A percentile compares a stretch with the other conserved stretches of the same genome.
These are phyloP conservation scores for Pontoporia blainvillei DNA, from an alignment of 2,113 vertebrate species.

Conservation along the genomic window DNA sequence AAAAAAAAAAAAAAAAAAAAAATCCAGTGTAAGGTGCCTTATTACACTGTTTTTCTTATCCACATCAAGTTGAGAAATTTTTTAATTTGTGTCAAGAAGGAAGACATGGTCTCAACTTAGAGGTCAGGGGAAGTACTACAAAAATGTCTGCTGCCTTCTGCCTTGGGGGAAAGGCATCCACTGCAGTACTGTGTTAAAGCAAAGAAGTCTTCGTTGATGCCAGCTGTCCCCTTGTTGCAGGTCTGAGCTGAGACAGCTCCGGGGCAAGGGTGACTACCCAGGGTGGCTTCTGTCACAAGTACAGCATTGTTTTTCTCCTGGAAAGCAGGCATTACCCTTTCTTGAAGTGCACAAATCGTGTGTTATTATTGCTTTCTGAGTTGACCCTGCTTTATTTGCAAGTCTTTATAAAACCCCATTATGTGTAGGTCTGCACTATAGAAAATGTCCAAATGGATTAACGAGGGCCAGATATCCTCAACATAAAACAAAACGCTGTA, in stretches of 20 bases:
- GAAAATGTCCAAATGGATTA: background rate
- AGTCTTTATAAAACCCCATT: background rate
- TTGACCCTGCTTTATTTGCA: background rate
- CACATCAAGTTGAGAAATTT: accelerated
- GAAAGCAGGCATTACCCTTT: background rate
- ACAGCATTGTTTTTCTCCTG: background rate
- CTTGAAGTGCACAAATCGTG: background rate
- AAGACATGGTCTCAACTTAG: background rate
- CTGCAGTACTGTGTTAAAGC: too few relatives aligned
- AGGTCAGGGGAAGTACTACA: too few relatives aligned
- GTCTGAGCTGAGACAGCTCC: background rate
- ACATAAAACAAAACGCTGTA: background rate
- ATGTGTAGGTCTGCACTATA: background rate
- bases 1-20: too few relatives aligned
- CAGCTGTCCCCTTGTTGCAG: too few relatives aligned
- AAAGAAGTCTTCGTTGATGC: background rate
- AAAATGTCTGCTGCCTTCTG: background rate
- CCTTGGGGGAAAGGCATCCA: background rate
- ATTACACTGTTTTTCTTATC: background rate
- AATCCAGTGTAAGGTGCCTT: background rate
- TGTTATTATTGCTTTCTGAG: background rate
- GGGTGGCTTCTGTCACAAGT: background rate
- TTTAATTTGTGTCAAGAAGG: too few relatives aligned
- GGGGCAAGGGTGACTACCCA: accelerated
- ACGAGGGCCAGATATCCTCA: background rate